Base-by-base conservation (phyloP, 2,888 invertebrate genomes). In the Cheilosia vernalis region DNA sequence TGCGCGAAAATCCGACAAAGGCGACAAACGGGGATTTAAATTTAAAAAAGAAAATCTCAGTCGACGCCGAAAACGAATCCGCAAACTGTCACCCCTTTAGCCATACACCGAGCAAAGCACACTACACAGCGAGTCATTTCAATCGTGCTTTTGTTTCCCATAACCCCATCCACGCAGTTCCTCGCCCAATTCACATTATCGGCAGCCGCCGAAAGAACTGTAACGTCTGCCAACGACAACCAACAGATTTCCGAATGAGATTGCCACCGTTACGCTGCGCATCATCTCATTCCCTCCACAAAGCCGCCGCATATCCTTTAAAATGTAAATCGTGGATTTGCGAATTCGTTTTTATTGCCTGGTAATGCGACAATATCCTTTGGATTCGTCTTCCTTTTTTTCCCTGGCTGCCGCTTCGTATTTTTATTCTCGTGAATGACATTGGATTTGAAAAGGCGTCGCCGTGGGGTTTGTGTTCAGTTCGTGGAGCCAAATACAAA, bases 361-460 rank as follows among this genome's bases (percentile, higher is more conserved):
- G 85, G 85, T 85, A 85, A 85, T 85, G 85, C 85, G 85, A 85
- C 85, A 85, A 85, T 85, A 85, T 85, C 85, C 85, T 81, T 85
- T 76, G 69, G 84, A 84, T 76, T 51, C 30, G 10, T 21, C 47
- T 47, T 40, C 56, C 33, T 13, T 67, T 78, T 60, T 73, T 66
- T 67, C 37, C 53, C 44, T 69, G 44, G 30, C 51, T n/a, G 24
- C 19, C 15, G 19, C 44, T n/a, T 33, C 44, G 19, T 61, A 37
- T 15, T 42, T 58, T 64, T 53, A 10, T 64, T 61, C 33, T 66
- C 40, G 49, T 76, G 74, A 84, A 81, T 85, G 85, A 77, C 81
- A 76, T 77, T 67, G 85, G 81, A 72, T 85, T 81, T 70, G 81
- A 81, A 85, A 85, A 81, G 85, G 76, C 85, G 85, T 81, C 81